These are phyloP conservation scores for Fragum whitleyi DNA, from an alignment of 2,888 invertebrate species.

Conservation along the genomic window DNA sequence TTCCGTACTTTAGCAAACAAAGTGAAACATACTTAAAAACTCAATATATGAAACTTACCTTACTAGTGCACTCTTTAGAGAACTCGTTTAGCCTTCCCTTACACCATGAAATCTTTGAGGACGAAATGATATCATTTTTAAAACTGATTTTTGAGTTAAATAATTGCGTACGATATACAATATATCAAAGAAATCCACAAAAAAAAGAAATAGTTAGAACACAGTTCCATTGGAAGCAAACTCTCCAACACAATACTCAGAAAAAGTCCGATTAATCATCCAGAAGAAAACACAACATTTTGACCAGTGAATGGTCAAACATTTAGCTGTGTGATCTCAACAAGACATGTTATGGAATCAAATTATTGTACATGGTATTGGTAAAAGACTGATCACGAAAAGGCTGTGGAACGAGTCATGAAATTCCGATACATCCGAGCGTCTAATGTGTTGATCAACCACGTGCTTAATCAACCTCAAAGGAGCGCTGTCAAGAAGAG, in stretches of 20 bases:
- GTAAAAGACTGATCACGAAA: background rate
- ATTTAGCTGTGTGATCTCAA: slow-evolving; percentile 1
- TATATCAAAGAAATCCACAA: no score
- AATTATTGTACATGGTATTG: slow-evolving; percentile 27
- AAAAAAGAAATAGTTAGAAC: no score
- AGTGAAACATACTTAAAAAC: no score
- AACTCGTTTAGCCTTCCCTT: no score
- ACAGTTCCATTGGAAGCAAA: no score
- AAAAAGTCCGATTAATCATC: background rate
- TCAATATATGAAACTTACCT: no score
- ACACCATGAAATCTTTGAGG: no score
- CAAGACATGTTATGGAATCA: slow-evolving; percentile 19
- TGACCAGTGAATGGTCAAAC: slow-evolving; percentile 12
- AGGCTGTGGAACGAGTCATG: slow-evolving; percentile 4
- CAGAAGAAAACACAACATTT: slow-evolving; percentile 3
- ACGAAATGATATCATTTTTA: no score
- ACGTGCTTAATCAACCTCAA: slow-evolving; percentile 24
- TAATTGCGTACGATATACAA: no score
- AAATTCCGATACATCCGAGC: slow-evolving; percentile 45
- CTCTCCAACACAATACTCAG: background rate
- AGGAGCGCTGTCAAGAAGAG: slow-evolving; percentile 22
- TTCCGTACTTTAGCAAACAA: no score
- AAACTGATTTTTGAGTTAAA: no score
- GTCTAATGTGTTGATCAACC: slow-evolving; percentile 25
- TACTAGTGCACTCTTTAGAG: no score